These are phyloP conservation scores for Siphlonurus alternatus DNA, from an alignment of 2,888 invertebrate genomes.

Conservation along the genomic window DNA sequence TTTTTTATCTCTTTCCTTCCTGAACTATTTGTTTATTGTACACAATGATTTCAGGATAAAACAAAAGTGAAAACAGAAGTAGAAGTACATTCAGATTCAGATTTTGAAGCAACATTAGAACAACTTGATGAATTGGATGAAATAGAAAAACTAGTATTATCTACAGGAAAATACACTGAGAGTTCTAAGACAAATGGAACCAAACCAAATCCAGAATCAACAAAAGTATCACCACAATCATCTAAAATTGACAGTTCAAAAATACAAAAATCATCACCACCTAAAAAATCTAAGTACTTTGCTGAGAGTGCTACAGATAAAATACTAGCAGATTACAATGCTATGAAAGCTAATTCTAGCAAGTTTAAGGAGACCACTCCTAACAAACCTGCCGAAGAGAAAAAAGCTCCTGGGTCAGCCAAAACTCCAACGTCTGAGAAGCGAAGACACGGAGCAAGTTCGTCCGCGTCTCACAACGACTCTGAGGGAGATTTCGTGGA, in stretches of 20 bases:
- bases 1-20: background rate
- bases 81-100: background rate
- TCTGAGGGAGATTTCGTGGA: constrained; percentile 14
- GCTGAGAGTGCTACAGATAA: background rate
- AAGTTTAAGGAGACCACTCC: background rate
- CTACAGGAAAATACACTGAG: background rate
- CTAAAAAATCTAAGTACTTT: background rate
- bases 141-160: background rate
- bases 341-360: background rate
- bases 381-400: background rate
- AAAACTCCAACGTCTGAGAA: constrained; percentile 6
- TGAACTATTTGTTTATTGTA: background rate
- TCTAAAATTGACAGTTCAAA: background rate
- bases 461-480: constrained; percentile 21
- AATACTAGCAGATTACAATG: background rate
- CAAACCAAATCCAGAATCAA: no score
- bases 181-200: background rate
- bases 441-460: constrained; percentile 20
- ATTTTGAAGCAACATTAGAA: background rate
- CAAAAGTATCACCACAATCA: background rate
- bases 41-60: background rate
- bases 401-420: background rate
- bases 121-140: background rate
- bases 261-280: background rate
- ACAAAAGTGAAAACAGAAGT: background rate